Evolutionary conservation across 2,888 invertebrate genomes (phyloP).

Genomic region (Cerastoderma edule): DNA sequence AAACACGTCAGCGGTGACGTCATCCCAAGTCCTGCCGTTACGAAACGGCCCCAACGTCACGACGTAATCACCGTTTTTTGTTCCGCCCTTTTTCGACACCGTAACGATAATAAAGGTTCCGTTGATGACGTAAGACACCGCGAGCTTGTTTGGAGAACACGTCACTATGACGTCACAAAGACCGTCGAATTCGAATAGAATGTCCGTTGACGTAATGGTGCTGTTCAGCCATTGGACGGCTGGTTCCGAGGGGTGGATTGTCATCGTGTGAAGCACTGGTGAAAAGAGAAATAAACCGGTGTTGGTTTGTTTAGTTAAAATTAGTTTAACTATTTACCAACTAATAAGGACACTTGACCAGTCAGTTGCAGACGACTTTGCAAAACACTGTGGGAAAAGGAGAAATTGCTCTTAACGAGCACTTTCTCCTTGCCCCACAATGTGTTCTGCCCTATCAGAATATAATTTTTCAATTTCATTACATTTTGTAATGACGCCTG

Average conservation of each 20-base stretch:
- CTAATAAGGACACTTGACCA: too few species aligned
- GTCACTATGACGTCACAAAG: slow-evolving; percentile 41
- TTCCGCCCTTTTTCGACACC: slow-evolving; percentile 22
- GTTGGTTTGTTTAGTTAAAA: too few species aligned
- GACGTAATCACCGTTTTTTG: slow-evolving; percentile 6
- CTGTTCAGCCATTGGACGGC: slow-evolving; percentile 44
- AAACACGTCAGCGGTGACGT: slow-evolving; percentile 10
- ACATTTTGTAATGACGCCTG: too few species aligned
- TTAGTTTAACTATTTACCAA: too few species aligned
- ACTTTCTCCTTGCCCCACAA: too few species aligned
- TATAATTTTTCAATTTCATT: too few species aligned
- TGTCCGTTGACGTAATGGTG: slow-evolving; percentile 17
- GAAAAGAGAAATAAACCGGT: too few species aligned
- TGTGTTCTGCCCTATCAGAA: too few species aligned
- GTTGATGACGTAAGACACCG: slow-evolving; percentile 7
- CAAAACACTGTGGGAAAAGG: too few species aligned
- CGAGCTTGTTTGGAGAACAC: slow-evolving; percentile 24
- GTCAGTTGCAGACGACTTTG: too few species aligned
- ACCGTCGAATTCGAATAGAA: slow-evolving; percentile 50
- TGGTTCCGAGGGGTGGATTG: slow-evolving; percentile 25
- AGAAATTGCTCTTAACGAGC: too few species aligned
- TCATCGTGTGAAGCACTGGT: slow-evolving; percentile 16
- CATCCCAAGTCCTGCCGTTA: slow-evolving; percentile 4
- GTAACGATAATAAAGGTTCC: slow-evolving; percentile 30
- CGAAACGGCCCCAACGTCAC: slow-evolving; percentile 4